Evolutionary conservation across 1,140 invertebrate species (phyloP).

Genomic region (Delia radicum): DNA sequence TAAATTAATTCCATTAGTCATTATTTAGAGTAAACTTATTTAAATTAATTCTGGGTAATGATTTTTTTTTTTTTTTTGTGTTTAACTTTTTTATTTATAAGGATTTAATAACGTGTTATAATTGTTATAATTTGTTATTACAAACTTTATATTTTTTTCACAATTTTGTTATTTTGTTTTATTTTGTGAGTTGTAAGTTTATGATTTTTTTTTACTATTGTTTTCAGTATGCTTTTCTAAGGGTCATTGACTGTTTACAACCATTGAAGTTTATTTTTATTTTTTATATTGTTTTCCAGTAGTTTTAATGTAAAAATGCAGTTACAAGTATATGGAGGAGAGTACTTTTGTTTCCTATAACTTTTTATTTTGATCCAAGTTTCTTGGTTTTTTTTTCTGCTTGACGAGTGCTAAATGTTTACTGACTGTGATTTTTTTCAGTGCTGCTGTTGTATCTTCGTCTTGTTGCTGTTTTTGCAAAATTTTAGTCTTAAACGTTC

Average conservation of each 20-base stretch:
- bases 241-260: constrained; percentile 20
- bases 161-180: no score
- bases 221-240: background rate
- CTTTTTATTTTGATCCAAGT: background rate
- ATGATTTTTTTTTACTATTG: background rate
- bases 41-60: no score
- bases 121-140: no score
- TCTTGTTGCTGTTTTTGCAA: no score
- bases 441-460: no score
- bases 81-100: background rate
- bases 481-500: background rate
- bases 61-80: background rate
- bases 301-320: constrained; percentile 4
- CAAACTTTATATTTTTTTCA: no score
- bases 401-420: constrained; percentile 12
- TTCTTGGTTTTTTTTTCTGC: background rate
- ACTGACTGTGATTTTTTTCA: background rate
- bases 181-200: no score
- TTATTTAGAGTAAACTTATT: no score
- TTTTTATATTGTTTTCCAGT: background rate
- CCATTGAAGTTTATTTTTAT: constrained; percentile 10
- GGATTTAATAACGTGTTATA: no score
- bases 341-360: background rate
- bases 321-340: background rate
- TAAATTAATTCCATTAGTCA: no score